phyloP scores from a whole-genome alignment of 2,113 vertebrate genomes.

The Mustela nigripes region DNA sequence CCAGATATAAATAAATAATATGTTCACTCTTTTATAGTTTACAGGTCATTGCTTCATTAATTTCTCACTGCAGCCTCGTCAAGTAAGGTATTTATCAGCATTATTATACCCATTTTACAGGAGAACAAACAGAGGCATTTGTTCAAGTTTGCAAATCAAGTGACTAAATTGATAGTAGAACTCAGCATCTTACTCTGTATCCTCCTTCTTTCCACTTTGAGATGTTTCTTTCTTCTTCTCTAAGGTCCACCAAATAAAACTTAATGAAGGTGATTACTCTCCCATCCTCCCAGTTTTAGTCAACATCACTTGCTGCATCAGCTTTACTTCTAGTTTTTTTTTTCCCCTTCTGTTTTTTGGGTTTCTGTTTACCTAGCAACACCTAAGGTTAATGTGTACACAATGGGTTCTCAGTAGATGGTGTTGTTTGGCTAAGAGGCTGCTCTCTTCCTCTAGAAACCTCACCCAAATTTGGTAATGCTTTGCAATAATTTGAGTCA shows the following conservation, averaged over 20 bases:
- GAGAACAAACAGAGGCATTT: slow-evolving; percentile 34
- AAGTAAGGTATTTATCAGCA: neutral
- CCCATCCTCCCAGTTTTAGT: neutral
- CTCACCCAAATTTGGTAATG: slow-evolving; percentile 39
- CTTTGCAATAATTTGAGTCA: slow-evolving; percentile 74
- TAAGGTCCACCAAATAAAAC: slow-evolving; percentile 42
- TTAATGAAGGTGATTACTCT: neutral
- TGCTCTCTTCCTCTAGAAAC: slow-evolving; percentile 42
- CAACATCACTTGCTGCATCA: neutral
- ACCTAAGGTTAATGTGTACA: neutral
- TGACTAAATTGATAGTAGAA: neutral
- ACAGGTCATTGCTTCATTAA: neutral
- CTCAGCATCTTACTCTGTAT: neutral
- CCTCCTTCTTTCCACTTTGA: neutral
- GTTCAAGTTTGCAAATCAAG: neutral
- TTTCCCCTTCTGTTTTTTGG: neutral
- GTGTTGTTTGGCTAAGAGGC: neutral
- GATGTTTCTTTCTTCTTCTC: neutral
- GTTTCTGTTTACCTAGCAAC: slow-evolving; percentile 22
- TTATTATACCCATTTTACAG: slow-evolving; percentile 9
- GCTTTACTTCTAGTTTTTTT: neutral
- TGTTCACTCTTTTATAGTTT: neutral
- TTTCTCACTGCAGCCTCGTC: neutral
- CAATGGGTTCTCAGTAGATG: neutral
- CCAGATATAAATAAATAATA: slow-evolving; percentile 11